Evolutionary conservation across 1,140 invertebrate genomes (phyloP).

Genomic region (Harpegnathos saltator): DNA sequence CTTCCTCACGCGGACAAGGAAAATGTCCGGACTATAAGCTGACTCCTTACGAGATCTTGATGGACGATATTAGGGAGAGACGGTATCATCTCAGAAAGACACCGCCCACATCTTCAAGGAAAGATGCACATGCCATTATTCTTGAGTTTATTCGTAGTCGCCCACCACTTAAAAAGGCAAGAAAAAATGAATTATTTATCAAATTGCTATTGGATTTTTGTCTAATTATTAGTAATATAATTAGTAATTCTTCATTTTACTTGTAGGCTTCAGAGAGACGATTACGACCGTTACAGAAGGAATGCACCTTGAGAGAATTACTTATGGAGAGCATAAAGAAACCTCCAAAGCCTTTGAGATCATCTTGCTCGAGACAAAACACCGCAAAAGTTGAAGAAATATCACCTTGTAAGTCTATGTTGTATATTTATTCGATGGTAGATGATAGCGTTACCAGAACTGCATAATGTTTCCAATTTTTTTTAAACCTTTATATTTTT

Average conservation of each 20-base stretch:
- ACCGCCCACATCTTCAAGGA: conserved; percentile 90
- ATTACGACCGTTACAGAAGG: conserved; percentile 90
- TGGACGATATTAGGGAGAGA: conserved; percentile 97
- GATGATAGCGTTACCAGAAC: background rate
- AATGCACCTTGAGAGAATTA: conserved; percentile 92
- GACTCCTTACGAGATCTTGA: conserved; percentile 98
- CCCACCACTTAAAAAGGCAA: conserved; percentile 96
- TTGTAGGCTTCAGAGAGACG: conserved; percentile 94
- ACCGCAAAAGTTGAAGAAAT: conserved; percentile 45
- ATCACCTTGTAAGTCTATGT: conserved; percentile 21
- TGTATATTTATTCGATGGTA: conserved; percentile 14
- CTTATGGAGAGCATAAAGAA: conserved; percentile 95
- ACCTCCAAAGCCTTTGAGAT: conserved; percentile 89
- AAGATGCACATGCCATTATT: conserved; percentile 97
- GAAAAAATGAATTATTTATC: conserved; percentile 5
- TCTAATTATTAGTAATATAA: conserved; percentile 20
- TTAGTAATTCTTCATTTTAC: too few relatives aligned
- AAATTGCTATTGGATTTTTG: conserved; percentile 32
- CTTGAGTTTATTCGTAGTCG: conserved; percentile 98
- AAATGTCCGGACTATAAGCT: conserved; percentile 94
- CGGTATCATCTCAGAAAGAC: conserved; percentile 93
- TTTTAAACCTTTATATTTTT: background rate
- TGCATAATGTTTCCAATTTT: background rate
- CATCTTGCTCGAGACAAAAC: conserved; percentile 79
- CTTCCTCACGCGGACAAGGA: conserved; percentile 60